Conservation (phyloP, 1,140 invertebrate species). For the Cardiocondyla obscurior region DNA sequence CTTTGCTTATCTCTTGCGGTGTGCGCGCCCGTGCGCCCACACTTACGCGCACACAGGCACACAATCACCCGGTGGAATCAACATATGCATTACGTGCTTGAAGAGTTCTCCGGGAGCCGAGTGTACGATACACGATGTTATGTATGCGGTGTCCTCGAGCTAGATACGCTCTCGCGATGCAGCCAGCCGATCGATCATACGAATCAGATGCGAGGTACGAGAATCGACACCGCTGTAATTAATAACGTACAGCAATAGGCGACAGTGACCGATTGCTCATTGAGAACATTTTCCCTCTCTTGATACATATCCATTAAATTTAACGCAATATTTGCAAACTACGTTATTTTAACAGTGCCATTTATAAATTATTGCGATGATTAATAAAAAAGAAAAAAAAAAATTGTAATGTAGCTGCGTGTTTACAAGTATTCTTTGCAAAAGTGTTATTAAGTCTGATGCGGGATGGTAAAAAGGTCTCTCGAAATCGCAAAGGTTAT, state of each 20-base stretch:
- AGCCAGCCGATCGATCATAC: slow-evolving; percentile 38
- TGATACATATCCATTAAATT: slow-evolving; percentile 27
- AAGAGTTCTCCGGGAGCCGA: slow-evolving; percentile 31
- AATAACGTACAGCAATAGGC: slow-evolving; percentile 21
- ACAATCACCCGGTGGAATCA: slow-evolving; percentile 54
- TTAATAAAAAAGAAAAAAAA: not conserved
- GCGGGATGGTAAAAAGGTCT: not conserved
- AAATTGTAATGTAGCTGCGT: not conserved
- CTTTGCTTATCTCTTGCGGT: slow-evolving; percentile 62
- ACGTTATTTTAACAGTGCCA: not conserved
- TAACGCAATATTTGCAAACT: not conserved
- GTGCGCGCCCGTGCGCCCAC: not conserved
- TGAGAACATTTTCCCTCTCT: slow-evolving; percentile 26
- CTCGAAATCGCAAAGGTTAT: slow-evolving; percentile 58
- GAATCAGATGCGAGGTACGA: slow-evolving; percentile 44
- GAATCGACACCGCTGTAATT: slow-evolving; percentile 48
- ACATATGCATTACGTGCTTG: slow-evolving; percentile 49
- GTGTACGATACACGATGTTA: slow-evolving; percentile 23
- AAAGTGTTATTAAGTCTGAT: slow-evolving; percentile 4
- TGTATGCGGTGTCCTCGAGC: not conserved
- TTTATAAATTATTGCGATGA: not conserved
- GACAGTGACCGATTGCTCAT: slow-evolving; percentile 48
- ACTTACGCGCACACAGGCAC: not conserved
- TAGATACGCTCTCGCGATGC: slow-evolving; percentile 6
- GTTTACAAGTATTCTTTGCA: not conserved